Base-by-base conservation (phyloP, 2,113 vertebrate species). In the Saccopteryx leptura region DNA sequence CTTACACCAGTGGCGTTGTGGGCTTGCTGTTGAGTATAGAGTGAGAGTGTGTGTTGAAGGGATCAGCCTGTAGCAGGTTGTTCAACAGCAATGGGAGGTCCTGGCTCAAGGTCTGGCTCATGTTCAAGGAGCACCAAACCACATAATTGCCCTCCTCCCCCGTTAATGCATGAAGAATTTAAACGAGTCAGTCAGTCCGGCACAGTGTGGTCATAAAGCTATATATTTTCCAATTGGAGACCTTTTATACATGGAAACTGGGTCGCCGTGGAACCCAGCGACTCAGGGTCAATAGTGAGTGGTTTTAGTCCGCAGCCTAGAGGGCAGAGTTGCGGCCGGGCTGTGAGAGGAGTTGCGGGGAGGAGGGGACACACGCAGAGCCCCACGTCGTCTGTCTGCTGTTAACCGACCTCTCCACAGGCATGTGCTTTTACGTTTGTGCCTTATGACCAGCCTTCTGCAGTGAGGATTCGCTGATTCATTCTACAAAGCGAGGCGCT, bases 201-300 rank as follows among this genome's bases (percentile, higher is more conserved):
- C 48, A 66, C 56, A 82, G 4, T 39, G 52, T 15, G 28, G 65
- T 76, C 50, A 65, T 69, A 61, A 63, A 86, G 52, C 80, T 60
- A 66, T 33, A 24, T 72, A 60, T 69, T 80, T 78, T 91, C 58
- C 21, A 89, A 60, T 85, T 81, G 82, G 81, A 90, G 61, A 79
- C 54, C 61, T 89, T 88, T 54, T 74, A 24, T 80, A 10, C 33
- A n/a, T 90, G 85, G 68, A 86, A 95, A 71, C 39, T 87, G 80
- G 52, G 26, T 24, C 60, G 86, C 63, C 9, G 23, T 24, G 19
- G 28, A 80, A 84, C 7, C 60, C 2, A 46, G 31, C 19, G 33
- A 58, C 50, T 68, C 63, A 50, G 75, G 90, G 26, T 68, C 56
- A 68, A 69, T 68, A 61, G n/a, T 8, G 60, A 26, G 1, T 78